These are phyloP conservation scores for Irena cyanogastra DNA, from an alignment of 2,113 vertebrate species.

Conservation along the genomic window DNA sequence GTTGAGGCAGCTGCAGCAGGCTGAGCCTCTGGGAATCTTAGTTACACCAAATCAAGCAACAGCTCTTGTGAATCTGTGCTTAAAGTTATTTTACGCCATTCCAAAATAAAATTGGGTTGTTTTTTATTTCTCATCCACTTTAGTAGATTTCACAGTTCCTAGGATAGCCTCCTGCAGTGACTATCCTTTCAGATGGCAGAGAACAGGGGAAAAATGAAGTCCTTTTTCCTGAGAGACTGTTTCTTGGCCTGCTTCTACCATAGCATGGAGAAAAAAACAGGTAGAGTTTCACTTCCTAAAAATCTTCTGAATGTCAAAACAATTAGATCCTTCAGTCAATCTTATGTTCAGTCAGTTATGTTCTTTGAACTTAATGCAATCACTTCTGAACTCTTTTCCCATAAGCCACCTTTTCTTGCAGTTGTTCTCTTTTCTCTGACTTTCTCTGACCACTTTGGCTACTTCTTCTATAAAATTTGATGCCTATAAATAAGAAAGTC, in stretches of 20 bases:
- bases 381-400: not conserved
- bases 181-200: not conserved
- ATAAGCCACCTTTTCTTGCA: not conserved
- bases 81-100: not conserved
- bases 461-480: not conserved
- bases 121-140: not conserved
- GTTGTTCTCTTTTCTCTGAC: not conserved
- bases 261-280: not conserved
- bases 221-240: not conserved
- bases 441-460: not conserved
- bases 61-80: not conserved
- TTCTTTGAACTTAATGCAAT: not conserved
- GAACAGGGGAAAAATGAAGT: not conserved
- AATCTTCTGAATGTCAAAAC: not conserved
- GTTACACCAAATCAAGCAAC: not conserved
- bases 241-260: not conserved
- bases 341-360: not conserved
- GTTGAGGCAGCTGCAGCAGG: not conserved
- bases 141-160: not conserved
- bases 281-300: not conserved
- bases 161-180: not conserved
- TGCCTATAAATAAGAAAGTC: not conserved
- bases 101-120: not conserved
- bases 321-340: not conserved
- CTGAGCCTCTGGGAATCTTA: not conserved